Percentiles rank a stretch among this genome's conserved stretches.
Conservation (phyloP, 2,888 invertebrate genomes). For the Camponotus fellah region DNA sequence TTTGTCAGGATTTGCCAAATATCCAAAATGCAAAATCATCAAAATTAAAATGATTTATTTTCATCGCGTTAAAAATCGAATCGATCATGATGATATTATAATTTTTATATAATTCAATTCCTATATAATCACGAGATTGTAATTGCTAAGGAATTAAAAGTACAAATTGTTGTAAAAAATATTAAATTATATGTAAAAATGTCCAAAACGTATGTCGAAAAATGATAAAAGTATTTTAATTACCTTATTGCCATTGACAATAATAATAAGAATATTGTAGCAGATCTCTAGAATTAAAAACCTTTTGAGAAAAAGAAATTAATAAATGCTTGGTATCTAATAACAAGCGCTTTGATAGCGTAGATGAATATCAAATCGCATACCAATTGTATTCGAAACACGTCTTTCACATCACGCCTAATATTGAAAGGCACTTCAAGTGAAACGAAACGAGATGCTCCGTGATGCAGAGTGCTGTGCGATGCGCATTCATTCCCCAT, state of each 20-base stretch:
- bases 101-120: too few relatives aligned
- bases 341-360: neutral
- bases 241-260: neutral
- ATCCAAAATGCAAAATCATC: too few relatives aligned
- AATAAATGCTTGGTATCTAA: neutral
- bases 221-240: neutral
- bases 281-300: neutral
- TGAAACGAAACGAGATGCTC: conserved; percentile 2
- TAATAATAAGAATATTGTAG: neutral
- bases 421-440: conserved; percentile 1
- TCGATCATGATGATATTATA: too few relatives aligned
- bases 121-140: too few relatives aligned
- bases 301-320: neutral
- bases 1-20: neutral
- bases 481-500: conserved; percentile 10
- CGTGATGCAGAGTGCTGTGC: neutral
- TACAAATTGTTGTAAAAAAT: neutral
- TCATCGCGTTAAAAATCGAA: too few relatives aligned
- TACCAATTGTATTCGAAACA: neutral
- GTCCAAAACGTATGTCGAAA: neutral
- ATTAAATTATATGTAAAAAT: neutral
- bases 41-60: neutral
- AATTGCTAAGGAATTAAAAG: too few relatives aligned
- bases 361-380: neutral
- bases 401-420: neutral